Base-by-base conservation (phyloP, 2,888 invertebrate species). In the Papilio elwesi region DNA sequence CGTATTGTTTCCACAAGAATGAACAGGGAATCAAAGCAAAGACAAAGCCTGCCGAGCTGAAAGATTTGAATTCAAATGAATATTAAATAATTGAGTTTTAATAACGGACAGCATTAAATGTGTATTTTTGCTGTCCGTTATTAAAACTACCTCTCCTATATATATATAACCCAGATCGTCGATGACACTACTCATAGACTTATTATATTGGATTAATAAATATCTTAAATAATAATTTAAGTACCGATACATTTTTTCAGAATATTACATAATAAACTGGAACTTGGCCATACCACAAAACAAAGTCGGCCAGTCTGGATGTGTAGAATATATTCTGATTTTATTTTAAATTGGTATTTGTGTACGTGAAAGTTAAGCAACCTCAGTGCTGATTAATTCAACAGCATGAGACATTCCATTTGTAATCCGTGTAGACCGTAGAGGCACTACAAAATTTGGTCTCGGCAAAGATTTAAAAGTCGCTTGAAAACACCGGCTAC, bases 331-430 rank as follows among this genome's bases (percentile, higher is more conserved):
- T 59, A 38, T 9, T 38, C 38, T 59, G 38, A 38, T 38, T 38
- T 59, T 38, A 59, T 59, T 38, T n/a, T 11, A 57, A 36, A 57
- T n/a, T n/a, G 8, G 13, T 13, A 36, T 59, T 13, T n/a, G 9
- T 59, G 38, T 59, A 59, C 38, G 38, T 59, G 59, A 59, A 59
- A 38, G n/a, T 59, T 38, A 59, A 59, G 59, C n/a, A 38, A 59
- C 59, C 59, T 59, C 38, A 59, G 38, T 59, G n/a, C 59, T 38
- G 59, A 59, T 59, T 59, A 59, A 59, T 59, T 59, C 59, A 59
- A 59, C 9, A 59, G 36, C 36, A 13, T 36, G 57, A 57, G 59
- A 59, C 59, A 59, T 59, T 59, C 59, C 59, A 59, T 59, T 59
- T 59, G n/a, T n/a, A n/a, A n/a, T n/a, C n/a, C n/a, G n/a, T n/a